Evolutionary conservation across 2,797 vertebrate species (phyloP), one percentile per base, ranked within the genome.

Genomic region (Morus bassanus): DNA sequence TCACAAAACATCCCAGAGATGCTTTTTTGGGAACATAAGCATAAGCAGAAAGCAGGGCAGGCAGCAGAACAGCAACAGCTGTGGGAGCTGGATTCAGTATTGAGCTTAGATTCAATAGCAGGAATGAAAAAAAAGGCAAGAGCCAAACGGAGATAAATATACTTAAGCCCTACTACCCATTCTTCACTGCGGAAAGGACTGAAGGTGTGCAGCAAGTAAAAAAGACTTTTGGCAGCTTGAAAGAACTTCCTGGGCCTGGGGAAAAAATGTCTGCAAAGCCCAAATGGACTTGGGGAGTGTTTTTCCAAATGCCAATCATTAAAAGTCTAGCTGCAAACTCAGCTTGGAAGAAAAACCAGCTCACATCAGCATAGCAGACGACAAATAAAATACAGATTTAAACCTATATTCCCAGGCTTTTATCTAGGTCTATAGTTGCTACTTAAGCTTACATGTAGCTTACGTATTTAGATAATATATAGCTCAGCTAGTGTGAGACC

Each of bases 21-120:
- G 78, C 59, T 94, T 90, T 96, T 97, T 88, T 91, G 56, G 88
- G 95, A 98, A 95, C 90, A 94, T 70, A 94, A 95, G 85, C 91
- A 95, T 74, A 93, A 95, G 88, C 94, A 95, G 95, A 94, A 93
- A 97, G 92, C 85, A 96, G 94, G 50, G 77, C 84, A 92, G 61
- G 86, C 85, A 91, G 88, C 82, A 95, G 89, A 97, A 92, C 80
- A 95, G 65, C 88, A 97, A 48, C 51, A 96, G 86, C 93, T 93
- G 97, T 73, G 91, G 89, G 91, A 80, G 95, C 95, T 93, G 94
- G 61, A 85, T 96, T 86, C 93, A 93, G 63, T 83, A 91, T 41
- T 91, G 23, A 87, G 37, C 82, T 97, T 94, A 94, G 88, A 96
- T 88, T 96, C 90, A 94, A 75, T 13, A 94, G 85, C 72, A 96